Percentiles rank a stretch among this genome's conserved stretches.
These are phyloP conservation scores for Nettapus auritus DNA, from an alignment of 2,113 vertebrate species.

Conservation along the genomic window DNA sequence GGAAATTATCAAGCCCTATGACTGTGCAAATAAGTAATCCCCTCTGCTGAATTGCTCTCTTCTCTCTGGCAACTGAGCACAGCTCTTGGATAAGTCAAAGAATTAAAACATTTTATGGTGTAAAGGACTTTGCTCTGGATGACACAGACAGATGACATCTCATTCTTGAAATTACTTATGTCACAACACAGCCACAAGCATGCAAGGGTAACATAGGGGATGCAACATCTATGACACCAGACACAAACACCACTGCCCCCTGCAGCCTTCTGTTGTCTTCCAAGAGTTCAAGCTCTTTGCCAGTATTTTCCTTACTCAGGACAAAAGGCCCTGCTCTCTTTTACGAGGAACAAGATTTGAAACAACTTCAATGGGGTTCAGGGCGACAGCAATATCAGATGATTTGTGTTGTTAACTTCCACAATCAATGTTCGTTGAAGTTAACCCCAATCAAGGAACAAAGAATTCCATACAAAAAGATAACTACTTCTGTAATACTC, in stretches of 20 bases:
- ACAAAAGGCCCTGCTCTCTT: background rate
- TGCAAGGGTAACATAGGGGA: background rate
- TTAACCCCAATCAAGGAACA: background rate
- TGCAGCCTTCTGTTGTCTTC: background rate
- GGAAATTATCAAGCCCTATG: background rate
- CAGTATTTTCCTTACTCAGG: background rate
- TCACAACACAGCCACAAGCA: background rate
- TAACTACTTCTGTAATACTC: background rate
- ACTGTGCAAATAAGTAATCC: background rate
- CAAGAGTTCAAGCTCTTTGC: background rate
- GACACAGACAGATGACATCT: background rate
- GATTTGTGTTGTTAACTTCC: background rate
- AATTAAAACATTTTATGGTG: background rate
- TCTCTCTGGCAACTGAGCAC: background rate
- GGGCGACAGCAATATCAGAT: background rate
- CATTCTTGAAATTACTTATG: background rate
- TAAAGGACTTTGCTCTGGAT: background rate
- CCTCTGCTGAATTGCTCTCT: background rate
- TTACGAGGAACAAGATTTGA: background rate
- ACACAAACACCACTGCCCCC: background rate
- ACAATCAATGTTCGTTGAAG: background rate
- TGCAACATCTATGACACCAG: background rate
- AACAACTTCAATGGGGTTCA: background rate
- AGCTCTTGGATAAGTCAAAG: background rate
- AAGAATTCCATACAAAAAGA: background rate